phyloP scores from a whole-genome alignment of 2,113 vertebrate species.

The Halcyon malimbica region DNA sequence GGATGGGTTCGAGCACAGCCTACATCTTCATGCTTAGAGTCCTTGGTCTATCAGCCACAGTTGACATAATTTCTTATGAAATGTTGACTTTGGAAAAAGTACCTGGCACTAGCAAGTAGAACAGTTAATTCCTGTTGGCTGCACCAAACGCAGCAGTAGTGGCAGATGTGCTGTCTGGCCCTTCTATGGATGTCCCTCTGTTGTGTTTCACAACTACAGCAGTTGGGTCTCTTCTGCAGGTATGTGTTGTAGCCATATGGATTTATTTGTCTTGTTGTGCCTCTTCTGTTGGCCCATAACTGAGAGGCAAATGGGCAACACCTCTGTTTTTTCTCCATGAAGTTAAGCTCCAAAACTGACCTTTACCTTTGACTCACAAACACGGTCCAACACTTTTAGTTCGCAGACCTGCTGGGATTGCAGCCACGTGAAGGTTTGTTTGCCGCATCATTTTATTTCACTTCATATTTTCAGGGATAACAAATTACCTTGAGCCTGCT shows the following conservation, averaged over 20 bases:
- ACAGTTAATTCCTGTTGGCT: not conserved
- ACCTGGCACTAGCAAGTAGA: not conserved
- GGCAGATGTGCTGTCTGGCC: not conserved
- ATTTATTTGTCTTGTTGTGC: not conserved
- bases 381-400: not conserved
- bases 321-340: not conserved
- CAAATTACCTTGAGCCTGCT: not conserved
- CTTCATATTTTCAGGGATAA: not conserved
- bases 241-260: rapidly evolving
- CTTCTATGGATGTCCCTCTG: rapidly evolving
- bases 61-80: not conserved
- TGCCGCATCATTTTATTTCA: not conserved
- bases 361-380: not conserved
- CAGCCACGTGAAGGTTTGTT: not conserved
- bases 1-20: rapidly evolving
- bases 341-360: not conserved
- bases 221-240: not conserved
- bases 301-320: not conserved
- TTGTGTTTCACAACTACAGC: not conserved
- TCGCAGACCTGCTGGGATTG: not conserved
- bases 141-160: not conserved
- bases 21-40: not conserved
- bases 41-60: not conserved
- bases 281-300: not conserved
- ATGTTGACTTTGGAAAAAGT: not conserved